Percentiles rank a stretch among this genome's conserved stretches.
Conservation (phyloP, 2,113 vertebrate species). For the Cranoglanis bouderius region DNA sequence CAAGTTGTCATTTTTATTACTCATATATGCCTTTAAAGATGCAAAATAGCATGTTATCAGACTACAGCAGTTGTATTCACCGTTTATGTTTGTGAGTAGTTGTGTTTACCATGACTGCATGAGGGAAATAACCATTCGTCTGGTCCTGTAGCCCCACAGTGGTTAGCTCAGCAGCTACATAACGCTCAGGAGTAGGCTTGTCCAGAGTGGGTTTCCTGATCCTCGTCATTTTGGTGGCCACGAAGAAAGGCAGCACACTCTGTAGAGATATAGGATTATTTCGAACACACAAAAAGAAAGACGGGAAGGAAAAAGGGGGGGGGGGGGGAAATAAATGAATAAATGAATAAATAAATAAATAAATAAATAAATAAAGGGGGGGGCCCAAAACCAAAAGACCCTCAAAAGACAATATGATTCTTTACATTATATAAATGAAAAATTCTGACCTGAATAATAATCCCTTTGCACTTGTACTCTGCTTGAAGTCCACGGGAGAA, state of each 20-base stretch:
- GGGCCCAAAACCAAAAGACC: neutral
- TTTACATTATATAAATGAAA: neutral
- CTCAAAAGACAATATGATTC: neutral
- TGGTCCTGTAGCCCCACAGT: slow-evolving; percentile 83
- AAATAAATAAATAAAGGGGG: too few species aligned
- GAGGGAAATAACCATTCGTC: slow-evolving; percentile 87
- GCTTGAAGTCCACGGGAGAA: slow-evolving; percentile 88
- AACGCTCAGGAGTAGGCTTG: slow-evolving; percentile 83
- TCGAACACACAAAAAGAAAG: too few species aligned
- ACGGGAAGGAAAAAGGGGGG: too few species aligned
- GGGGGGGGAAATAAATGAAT: too few species aligned
- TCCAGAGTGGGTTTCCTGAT: slow-evolving; percentile 82
- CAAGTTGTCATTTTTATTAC: neutral
- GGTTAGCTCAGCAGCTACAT: slow-evolving; percentile 82
- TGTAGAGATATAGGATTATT: slow-evolving; percentile 55
- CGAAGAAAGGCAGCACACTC: slow-evolving; percentile 88
- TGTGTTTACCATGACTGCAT: slow-evolving; percentile 81
- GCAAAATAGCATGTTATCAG: neutral
- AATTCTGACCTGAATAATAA: slow-evolving; percentile 89
- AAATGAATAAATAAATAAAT: too few species aligned
- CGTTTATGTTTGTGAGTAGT: too few species aligned
- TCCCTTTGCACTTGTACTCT: slow-evolving; percentile 88
- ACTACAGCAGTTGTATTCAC: too few species aligned
- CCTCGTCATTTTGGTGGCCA: slow-evolving; percentile 88
- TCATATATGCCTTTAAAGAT: neutral